These are phyloP conservation scores for Balaeniceps rex DNA, from an alignment of 2,113 vertebrate genomes.

Conservation along the genomic window DNA sequence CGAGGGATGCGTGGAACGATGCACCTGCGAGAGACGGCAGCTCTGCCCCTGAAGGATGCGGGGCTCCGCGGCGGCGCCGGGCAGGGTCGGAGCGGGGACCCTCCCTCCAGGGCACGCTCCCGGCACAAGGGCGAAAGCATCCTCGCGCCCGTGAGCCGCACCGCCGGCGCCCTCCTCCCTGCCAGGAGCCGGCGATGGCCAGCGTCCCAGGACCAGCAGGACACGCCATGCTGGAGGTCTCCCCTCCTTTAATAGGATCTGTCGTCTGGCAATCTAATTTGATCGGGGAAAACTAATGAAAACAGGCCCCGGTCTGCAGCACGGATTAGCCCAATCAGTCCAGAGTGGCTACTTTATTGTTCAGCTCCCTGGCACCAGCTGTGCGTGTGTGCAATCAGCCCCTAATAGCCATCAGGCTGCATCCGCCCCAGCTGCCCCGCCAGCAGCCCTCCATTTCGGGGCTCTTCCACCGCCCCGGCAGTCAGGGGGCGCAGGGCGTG, in stretches of 20 bases:
- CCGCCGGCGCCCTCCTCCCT: neutral
- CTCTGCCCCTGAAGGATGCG: neutral
- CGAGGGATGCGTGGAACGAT: accelerated
- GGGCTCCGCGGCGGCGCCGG: neutral
- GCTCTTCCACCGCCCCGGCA: neutral
- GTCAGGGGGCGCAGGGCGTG: neutral
- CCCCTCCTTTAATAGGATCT: conserved; percentile 59
- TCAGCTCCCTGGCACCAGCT: conserved; percentile 70
- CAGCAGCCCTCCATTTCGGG: neutral
- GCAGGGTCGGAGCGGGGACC: neutral
- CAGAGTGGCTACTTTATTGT: conserved; percentile 50
- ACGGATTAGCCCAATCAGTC: conserved; percentile 17
- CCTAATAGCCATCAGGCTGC: conserved; percentile 38
- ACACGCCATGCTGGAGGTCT: neutral
- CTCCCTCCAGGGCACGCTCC: too few relatives aligned
- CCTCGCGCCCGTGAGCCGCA: neutral
- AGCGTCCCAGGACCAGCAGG: neutral
- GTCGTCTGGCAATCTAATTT: conserved; percentile 55
- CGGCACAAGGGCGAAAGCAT: neutral
- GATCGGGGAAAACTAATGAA: conserved; percentile 37
- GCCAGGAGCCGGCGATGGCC: neutral
- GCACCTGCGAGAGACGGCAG: neutral
- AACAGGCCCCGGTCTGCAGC: conserved; percentile 27
- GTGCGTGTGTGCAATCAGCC: conserved; percentile 54
- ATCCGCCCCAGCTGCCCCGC: conserved; percentile 66